Evolutionary conservation across 2,113 vertebrate genomes (phyloP).

Genomic region (Pachyramphus minor): DNA sequence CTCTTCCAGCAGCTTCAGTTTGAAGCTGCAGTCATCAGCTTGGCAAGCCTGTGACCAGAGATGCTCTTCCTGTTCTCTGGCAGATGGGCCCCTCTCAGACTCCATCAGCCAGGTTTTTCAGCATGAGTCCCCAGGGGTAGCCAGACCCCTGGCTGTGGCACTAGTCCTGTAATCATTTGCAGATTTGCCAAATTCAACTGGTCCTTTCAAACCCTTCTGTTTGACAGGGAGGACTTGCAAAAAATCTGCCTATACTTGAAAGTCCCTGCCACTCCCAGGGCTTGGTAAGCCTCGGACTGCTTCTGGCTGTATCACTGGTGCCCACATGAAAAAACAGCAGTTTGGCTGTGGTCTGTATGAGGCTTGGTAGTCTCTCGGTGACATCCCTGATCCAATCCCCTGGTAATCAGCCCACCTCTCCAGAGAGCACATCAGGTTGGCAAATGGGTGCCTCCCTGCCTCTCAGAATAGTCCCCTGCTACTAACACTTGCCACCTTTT

Average conservation of each 20-base stretch:
- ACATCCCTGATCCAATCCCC: neutral
- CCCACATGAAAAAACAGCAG: accelerated
- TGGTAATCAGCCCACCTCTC: neutral
- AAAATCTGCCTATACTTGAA: neutral
- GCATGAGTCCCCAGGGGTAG: accelerated
- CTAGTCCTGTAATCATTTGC: neutral
- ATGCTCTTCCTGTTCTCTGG: neutral
- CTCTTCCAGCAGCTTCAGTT: neutral
- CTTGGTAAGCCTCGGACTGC: neutral
- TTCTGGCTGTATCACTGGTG: neutral
- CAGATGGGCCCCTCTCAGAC: neutral
- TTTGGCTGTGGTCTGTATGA: accelerated
- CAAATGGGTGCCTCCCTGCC: neutral
- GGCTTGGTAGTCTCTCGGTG: neutral
- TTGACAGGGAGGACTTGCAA: neutral
- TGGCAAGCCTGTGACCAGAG: neutral
- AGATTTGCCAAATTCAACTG: neutral
- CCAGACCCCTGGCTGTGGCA: neutral
- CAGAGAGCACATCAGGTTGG: neutral
- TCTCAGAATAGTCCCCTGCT: neutral
- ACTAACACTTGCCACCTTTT: neutral
- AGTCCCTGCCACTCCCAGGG: neutral
- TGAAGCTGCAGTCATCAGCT: neutral
- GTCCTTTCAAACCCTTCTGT: neutral
- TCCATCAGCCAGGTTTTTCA: neutral